Evolutionary conservation across 1,140 invertebrate genomes (phyloP).

Genomic region (Antheraea pernyi): DNA sequence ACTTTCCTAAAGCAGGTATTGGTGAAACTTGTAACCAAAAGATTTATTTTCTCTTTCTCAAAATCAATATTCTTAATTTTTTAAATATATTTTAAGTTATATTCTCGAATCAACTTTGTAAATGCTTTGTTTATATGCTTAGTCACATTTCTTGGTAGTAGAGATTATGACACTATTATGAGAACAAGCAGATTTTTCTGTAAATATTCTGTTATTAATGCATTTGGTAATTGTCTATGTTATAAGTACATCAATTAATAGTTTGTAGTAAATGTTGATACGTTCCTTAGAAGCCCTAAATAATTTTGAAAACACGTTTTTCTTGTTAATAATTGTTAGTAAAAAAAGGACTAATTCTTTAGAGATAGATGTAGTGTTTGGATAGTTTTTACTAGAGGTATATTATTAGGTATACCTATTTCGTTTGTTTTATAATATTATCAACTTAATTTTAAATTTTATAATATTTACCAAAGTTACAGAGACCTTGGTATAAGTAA

Average conservation of each 20-base stretch:
- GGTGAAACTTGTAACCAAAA: too few species aligned
- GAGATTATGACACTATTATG: not conserved
- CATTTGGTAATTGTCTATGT: not conserved
- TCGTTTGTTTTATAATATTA: constrained; percentile 9
- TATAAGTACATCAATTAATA: constrained; percentile 16
- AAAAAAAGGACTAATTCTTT: constrained; percentile 7
- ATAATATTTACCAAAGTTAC: not conserved
- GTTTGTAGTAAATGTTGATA: constrained; percentile 10
- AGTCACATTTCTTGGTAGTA: not conserved
- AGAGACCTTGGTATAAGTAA: not conserved
- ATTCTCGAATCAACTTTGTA: not conserved
- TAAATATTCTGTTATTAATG: not conserved
- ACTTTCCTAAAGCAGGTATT: too few species aligned
- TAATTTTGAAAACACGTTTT: constrained; percentile 11
- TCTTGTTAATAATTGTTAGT: constrained; percentile 11
- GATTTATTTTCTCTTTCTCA: too few species aligned
- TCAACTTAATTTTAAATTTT: not conserved
- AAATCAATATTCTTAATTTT: too few species aligned
- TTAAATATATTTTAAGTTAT: too few species aligned
- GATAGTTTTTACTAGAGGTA: not conserved
- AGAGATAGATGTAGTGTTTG: not conserved
- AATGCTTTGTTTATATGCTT: not conserved
- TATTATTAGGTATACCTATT: not conserved
- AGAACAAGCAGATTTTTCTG: not conserved
- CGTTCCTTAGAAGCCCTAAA: constrained; percentile 15